These are phyloP conservation scores for Erpetoichthys calabaricus DNA, from an alignment of 2,797 vertebrate species.

Conservation along the genomic window DNA sequence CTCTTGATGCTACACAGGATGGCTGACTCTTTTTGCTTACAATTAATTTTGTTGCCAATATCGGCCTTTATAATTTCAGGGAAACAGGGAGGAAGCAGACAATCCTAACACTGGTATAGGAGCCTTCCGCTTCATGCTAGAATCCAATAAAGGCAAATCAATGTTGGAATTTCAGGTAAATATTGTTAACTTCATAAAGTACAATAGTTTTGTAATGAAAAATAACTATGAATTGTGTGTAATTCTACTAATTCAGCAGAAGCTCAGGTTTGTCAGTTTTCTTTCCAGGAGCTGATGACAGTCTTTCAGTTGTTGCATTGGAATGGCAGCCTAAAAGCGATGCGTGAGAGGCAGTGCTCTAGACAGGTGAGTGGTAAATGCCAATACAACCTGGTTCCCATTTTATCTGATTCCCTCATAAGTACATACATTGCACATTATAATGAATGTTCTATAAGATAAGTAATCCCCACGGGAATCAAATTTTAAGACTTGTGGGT, in stretches of 20 bases:
- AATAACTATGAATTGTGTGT: too few species aligned
- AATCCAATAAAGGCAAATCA: conserved; percentile 96
- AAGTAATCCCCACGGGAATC: too few species aligned
- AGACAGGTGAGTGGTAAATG: conserved; percentile 60
- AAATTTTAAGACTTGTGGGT: too few species aligned
- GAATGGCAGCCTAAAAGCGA: conserved; percentile 95
- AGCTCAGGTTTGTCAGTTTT: too few species aligned
- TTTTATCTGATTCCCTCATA: neutral
- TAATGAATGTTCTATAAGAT: too few species aligned
- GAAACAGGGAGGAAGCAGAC: conserved; percentile 84
- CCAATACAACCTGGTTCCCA: neutral
- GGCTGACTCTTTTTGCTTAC: neutral
- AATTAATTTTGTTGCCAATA: neutral
- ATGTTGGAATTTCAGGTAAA: conserved; percentile 96
- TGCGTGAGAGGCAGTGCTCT: conserved; percentile 92
- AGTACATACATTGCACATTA: neutral
- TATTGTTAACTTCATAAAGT: neutral
- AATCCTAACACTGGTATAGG: conserved; percentile 92
- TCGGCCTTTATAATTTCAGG: conserved; percentile 40
- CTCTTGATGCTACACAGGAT: too few species aligned
- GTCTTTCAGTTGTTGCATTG: conserved; percentile 94
- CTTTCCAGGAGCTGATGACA: conserved; percentile 83
- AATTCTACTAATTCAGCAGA: too few species aligned
- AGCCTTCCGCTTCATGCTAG: conserved; percentile 95
- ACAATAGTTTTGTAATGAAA: too few species aligned